Evolutionary conservation across 2,888 invertebrate genomes (phyloP).

Genomic region (Thymelicus sylvestris): DNA sequence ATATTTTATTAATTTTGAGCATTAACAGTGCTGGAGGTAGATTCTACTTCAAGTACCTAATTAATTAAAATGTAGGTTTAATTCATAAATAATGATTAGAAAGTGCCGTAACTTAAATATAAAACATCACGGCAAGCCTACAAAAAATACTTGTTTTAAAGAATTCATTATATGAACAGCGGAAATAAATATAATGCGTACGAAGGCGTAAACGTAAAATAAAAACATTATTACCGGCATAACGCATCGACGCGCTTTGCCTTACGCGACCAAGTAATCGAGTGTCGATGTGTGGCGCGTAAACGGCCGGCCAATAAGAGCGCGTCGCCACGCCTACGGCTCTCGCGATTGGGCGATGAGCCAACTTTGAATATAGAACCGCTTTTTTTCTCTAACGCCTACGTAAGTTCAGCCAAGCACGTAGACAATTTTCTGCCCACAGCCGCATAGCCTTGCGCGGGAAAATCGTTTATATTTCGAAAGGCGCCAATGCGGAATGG

Average conservation of each 20-base stretch:
- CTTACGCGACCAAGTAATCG: conserved; percentile 57
- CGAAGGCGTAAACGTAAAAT: conserved; percentile 40
- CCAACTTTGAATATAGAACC: conserved; percentile 83
- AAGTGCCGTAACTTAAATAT: not conserved
- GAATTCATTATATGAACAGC: conserved; percentile 11
- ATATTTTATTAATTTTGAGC: too few relatives aligned
- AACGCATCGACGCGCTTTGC: conserved; percentile 54
- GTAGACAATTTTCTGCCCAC: conserved; percentile 48
- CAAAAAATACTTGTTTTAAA: conserved; percentile 2
- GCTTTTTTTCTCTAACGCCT: conserved; percentile 82
- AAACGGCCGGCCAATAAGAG: conserved; percentile 65
- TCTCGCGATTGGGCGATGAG: conserved; percentile 72
- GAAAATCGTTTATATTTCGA: conserved; percentile 43
- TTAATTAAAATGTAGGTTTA: not conserved
- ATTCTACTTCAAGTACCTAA: too few relatives aligned
- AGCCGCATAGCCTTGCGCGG: conserved; percentile 33
- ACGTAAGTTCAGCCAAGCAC: conserved; percentile 63
- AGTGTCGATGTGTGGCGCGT: conserved; percentile 54
- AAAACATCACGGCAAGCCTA: not conserved
- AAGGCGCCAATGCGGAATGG: conserved; percentile 32
- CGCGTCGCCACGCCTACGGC: conserved; percentile 75
- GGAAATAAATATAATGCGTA: conserved; percentile 20
- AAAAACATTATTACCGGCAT: conserved; percentile 44
- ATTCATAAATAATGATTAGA: not conserved
- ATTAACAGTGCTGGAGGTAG: too few relatives aligned